phyloP scores from a whole-genome alignment of 30 jellyfish, hydroid and myxozoan genomes.

The Pseudorhiza aurosa region DNA sequence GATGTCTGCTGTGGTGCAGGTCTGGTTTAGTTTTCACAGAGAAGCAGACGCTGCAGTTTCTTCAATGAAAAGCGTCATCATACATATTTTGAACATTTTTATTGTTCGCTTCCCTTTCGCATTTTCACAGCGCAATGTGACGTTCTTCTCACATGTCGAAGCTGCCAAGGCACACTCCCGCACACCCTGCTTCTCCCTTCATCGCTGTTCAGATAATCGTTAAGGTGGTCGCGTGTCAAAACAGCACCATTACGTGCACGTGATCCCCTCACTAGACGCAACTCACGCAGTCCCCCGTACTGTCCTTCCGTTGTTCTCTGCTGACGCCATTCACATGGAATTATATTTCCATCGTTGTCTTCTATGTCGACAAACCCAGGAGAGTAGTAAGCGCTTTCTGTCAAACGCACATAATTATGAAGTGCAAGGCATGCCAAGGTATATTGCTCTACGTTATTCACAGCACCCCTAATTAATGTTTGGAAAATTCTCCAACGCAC shows the following conservation, averaged over 20 bases:
- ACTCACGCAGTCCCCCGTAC: not conserved
- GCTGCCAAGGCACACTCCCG: slow-evolving; percentile 34
- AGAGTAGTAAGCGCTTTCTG: slow-evolving; percentile 68
- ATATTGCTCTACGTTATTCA: not conserved
- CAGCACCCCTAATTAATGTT: slow-evolving; percentile 28
- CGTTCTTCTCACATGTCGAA: not conserved
- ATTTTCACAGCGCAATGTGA: not conserved
- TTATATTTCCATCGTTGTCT: slow-evolving; percentile 46
- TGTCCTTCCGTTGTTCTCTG: not conserved
- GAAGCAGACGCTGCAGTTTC: too few relatives aligned
- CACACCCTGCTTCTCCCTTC: too few relatives aligned
- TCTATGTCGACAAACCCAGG: slow-evolving; percentile 69
- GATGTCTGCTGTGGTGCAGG: too few relatives aligned
- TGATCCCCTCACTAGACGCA: slow-evolving; percentile 23
- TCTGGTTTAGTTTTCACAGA: too few relatives aligned
- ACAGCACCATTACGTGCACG: slow-evolving; percentile 3
- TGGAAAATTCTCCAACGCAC: slow-evolving; percentile 35
- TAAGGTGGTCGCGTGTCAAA: slow-evolving; percentile 1
- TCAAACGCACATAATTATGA: slow-evolving; percentile 50
- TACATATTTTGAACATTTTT: not conserved
- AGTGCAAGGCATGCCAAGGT: slow-evolving; percentile 35
- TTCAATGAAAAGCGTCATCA: not conserved
- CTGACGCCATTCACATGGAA: slow-evolving; percentile 40
- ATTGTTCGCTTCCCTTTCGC: not conserved
- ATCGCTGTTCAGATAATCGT: slow-evolving; percentile 15